These are phyloP conservation scores for Papilio xuthus DNA, from an alignment of 1,140 invertebrate genomes.

Conservation along the genomic window DNA sequence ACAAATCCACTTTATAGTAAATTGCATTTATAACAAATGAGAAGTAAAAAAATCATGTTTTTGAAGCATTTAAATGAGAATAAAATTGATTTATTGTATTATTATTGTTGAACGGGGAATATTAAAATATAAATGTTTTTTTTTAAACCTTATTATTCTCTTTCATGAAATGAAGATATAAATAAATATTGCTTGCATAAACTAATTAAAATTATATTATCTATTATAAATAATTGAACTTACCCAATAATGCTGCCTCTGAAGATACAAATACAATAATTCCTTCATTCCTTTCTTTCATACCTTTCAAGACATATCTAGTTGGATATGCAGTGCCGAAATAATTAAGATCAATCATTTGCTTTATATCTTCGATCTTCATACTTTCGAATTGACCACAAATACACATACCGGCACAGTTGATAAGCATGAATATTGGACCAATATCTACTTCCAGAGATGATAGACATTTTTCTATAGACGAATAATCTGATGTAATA, in stretches of 20 bases:
- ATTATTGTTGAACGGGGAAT: no score
- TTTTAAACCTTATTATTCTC: no score
- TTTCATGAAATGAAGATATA: no score
- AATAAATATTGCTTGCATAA: no score
- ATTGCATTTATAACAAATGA: background rate
- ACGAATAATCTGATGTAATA: constrained; percentile 85
- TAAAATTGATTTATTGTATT: no score
- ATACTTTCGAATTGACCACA: constrained; percentile 93
- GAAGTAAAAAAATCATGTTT: background rate
- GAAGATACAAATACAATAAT: constrained; percentile 94
- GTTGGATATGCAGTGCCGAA: constrained; percentile 87
- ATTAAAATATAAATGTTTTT: no score
- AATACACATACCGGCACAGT: constrained; percentile 94
- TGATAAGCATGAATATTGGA: constrained; percentile 93
- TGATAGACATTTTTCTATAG: constrained; percentile 85
- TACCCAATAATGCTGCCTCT: constrained; percentile 93
- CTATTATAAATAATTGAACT: constrained; percentile 56
- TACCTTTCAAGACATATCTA: constrained; percentile 85
- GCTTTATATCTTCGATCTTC: constrained; percentile 86
- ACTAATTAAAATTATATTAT: no score
- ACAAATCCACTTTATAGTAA: no score
- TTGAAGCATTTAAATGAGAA: no score
- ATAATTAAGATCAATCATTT: constrained; percentile 88
- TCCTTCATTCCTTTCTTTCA: constrained; percentile 88
- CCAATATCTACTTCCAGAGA: constrained; percentile 82